These are phyloP conservation scores for Gandaritis pyraliata DNA, from an alignment of 2,888 invertebrate species.

Conservation along the genomic window DNA sequence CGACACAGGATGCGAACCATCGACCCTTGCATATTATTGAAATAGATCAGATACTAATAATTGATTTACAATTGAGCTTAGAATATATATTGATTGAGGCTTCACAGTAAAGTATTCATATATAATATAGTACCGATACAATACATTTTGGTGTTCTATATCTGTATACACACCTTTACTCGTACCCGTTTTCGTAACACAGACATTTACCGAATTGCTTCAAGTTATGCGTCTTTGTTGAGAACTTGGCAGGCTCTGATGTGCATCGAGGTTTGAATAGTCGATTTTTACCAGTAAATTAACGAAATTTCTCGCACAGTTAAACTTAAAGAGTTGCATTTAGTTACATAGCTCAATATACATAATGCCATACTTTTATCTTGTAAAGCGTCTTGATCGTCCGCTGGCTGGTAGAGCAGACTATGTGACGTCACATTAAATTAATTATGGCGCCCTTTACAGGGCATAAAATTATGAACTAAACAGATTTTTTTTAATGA, in stretches of 20 bases:
- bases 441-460: too few species aligned
- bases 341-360: conserved; percentile 1
- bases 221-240: conserved; percentile 38
- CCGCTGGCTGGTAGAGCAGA: too few species aligned
- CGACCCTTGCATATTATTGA: conserved; percentile 23
- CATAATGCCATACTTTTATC: too few species aligned
- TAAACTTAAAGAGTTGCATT: conserved; percentile 47
- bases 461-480: too few species aligned
- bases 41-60: conserved; percentile 13
- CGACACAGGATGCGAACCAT: conserved; percentile 37
- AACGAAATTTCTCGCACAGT: conserved; percentile 51
- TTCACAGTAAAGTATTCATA: background rate
- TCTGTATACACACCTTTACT: background rate
- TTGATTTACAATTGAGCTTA: conserved; percentile 3
- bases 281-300: conserved; percentile 46
- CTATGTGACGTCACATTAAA: too few species aligned
- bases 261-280: conserved; percentile 43
- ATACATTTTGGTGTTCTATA: too few species aligned
- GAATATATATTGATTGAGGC: background rate
- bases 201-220: conserved; percentile 33
- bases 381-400: too few species aligned
- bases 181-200: conserved; percentile 25
- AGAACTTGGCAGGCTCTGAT: conserved; percentile 41
- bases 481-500: too few species aligned
- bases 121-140: background rate